Percentiles rank a stretch among this genome's conserved stretches.
Conservation (phyloP, 1,140 invertebrate species). For the Bombus breviceps region DNA sequence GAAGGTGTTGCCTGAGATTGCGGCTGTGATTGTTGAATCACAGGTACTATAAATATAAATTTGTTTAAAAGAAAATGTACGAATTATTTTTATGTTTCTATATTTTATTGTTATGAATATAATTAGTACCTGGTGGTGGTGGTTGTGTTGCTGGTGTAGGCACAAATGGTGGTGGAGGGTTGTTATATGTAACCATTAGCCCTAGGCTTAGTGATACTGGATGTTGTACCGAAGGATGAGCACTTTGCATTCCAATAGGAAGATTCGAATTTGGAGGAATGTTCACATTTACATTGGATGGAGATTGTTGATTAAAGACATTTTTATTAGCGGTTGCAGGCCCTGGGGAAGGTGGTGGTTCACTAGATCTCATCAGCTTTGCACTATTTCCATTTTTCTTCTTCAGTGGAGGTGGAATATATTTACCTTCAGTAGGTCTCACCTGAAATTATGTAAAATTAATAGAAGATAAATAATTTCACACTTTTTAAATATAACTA, state of each 20-base stretch:
- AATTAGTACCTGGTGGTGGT: conserved; percentile 67
- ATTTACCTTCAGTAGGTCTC: conserved; percentile 84
- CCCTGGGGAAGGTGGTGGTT: conserved; percentile 81
- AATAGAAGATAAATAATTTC: neutral
- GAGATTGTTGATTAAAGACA: conserved; percentile 78
- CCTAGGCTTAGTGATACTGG: conserved; percentile 77
- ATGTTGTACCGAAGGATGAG: conserved; percentile 77
- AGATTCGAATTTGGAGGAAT: conserved; percentile 77
- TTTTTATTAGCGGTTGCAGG: conserved; percentile 74
- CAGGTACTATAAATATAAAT: conserved; percentile 53
- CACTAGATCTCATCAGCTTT: conserved; percentile 84
- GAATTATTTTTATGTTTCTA: neutral
- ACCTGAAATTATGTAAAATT: conserved; percentile 57
- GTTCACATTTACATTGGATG: conserved; percentile 76
- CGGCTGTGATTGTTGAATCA: conserved; percentile 79
- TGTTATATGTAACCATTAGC: conserved; percentile 79
- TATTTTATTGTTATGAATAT: conserved; percentile 19
- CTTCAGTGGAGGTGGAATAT: conserved; percentile 88
- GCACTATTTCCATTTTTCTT: conserved; percentile 86
- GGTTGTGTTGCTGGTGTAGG: conserved; percentile 77
- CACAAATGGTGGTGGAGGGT: conserved; percentile 79
- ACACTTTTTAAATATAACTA: conserved; percentile 10
- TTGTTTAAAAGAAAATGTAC: neutral
- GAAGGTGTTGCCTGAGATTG: conserved; percentile 77
- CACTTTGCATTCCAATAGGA: conserved; percentile 75